A percentile compares a stretch with the other conserved stretches of the same genome.
These are phyloP conservation scores for Barypeithes pellucidus DNA, from an alignment of 2,888 invertebrate genomes.

Conservation along the genomic window DNA sequence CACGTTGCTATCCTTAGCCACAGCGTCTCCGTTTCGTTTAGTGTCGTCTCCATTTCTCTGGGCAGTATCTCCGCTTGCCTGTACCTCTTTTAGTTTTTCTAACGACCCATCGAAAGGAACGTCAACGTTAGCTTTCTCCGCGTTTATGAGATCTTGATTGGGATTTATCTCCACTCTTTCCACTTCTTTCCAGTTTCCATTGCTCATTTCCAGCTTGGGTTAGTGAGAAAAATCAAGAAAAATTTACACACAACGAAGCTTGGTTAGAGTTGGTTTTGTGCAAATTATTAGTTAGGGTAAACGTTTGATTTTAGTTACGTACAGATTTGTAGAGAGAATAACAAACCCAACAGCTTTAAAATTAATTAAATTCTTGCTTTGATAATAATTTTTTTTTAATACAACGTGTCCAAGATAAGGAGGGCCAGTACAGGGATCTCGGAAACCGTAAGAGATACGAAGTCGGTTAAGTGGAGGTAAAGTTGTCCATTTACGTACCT, in stretches of 20 bases:
- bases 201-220: conserved; percentile 67
- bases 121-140: conserved; percentile 41
- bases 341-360: neutral
- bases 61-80: neutral
- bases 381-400: too few species aligned
- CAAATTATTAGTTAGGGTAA: conserved; percentile 20
- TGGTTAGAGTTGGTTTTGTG: conserved; percentile 4
- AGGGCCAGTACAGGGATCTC: too few species aligned
- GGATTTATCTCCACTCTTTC: conserved; percentile 65
- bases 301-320: conserved; percentile 19
- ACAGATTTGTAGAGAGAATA: neutral
- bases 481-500: too few species aligned
- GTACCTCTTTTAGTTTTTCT: conserved; percentile 28
- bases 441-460: too few species aligned
- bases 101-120: conserved; percentile 17
- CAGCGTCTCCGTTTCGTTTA: conserved; percentile 15
- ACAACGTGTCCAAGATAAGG: too few species aligned
- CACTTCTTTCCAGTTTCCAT: conserved; percentile 69
- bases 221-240: conserved; percentile 63
- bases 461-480: too few species aligned
- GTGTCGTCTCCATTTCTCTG: conserved; percentile 9
- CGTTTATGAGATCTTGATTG: conserved; percentile 44
- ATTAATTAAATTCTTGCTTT: too few species aligned
- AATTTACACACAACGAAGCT: conserved; percentile 44
- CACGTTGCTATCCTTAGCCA: conserved; percentile 24